phyloP scores from a whole-genome alignment of 2,113 vertebrate species.

The Oreotragus oreotragus region DNA sequence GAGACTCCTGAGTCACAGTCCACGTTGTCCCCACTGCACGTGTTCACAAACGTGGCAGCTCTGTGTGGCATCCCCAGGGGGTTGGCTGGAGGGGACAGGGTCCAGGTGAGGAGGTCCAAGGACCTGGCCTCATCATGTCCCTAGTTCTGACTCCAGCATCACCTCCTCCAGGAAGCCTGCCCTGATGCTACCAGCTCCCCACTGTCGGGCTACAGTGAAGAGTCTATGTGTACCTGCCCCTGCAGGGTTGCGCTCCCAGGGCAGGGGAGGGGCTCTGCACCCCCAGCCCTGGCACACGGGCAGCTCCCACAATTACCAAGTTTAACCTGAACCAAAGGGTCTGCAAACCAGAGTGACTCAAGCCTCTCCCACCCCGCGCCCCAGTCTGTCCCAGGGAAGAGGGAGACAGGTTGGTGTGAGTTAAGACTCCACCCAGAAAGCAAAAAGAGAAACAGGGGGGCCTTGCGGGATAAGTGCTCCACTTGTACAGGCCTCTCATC shows the following conservation, averaged over 20 bases:
- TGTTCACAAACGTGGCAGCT: conserved; percentile 81
- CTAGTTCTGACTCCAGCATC: background rate
- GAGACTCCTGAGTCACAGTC: conserved; percentile 81
- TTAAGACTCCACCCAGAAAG: background rate
- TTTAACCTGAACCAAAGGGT: background rate
- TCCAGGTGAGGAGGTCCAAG: background rate
- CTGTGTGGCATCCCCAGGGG: conserved; percentile 78
- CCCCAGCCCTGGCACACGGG: background rate
- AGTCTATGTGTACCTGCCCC: background rate
- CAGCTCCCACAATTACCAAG: background rate
- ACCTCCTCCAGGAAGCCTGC: background rate
- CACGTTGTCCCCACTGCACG: conserved; percentile 85
- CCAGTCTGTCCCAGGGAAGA: background rate
- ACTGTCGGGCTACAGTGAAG: background rate
- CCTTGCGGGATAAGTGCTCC: background rate
- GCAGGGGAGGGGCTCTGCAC: background rate
- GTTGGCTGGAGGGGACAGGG: conserved; percentile 66
- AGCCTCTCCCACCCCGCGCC: background rate
- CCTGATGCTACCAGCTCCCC: background rate
- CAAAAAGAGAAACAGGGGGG: background rate
- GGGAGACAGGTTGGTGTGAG: background rate
- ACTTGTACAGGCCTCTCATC: background rate
- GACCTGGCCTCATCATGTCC: background rate
- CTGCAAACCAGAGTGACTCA: background rate
- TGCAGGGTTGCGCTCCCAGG: rapidly evolving